Base-by-base conservation (phyloP, 2,113 vertebrate species). In the Amblyornis subalaris region DNA sequence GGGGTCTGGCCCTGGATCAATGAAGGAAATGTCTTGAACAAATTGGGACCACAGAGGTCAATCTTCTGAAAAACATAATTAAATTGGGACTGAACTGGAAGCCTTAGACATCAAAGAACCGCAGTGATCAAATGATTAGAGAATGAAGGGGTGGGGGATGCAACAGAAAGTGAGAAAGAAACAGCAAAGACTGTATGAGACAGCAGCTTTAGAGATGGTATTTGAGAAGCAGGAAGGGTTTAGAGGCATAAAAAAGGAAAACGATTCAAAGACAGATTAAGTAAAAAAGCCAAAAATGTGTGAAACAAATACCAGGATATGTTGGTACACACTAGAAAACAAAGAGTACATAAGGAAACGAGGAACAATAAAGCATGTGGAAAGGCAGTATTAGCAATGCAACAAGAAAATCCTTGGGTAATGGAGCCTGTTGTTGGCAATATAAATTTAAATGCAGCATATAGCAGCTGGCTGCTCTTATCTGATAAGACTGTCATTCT, bases 371-470 rank as follows among this genome's bases (percentile, higher is more conserved):
- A 87, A 55, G 38, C 64, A 78, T 36, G 54, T 57, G 84, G 88
- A 96, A 93, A 94, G 92, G 71, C 69, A 73, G 14, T 89, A 93
- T 97, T 97, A 97, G 83, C 61, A 96, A 97, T 97, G 87, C 89
- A 96, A 90, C 18, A 24, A 96, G 93, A 97, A 97, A 94, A 97
- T 97, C 93, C 91, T 91, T 90, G 96, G 95, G 91, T 97, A 98
- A 97, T 97, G 95, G 96, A 97, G 96, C 97, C 95, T 98, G 90
- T 95, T 97, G 96, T 97, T 97, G 89, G 95, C 94, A 97, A 97
- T 97, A 97, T 98, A 97, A 97, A 98, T 98, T 98, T 98, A 97
- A 98, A 97, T 97, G 94, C 79, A 95, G 86, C 5, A 0, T 95
- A 93, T 64, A 87, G 93, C 72, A 95, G 88, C 83, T 83, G 94